Base-by-base conservation (phyloP, 2,888 invertebrate species). In the Strigamia maritima region DNA sequence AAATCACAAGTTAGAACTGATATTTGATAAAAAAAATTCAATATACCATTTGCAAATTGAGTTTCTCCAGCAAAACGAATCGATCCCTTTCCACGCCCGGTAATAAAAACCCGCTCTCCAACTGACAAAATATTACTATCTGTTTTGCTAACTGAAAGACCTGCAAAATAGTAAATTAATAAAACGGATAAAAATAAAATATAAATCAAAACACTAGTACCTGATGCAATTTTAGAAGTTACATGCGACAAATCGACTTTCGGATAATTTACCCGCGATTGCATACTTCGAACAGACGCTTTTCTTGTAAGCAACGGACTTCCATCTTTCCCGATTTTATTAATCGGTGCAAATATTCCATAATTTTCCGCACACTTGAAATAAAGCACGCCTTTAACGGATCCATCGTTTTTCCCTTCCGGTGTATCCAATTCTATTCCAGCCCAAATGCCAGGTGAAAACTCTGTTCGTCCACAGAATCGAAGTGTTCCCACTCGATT, bases 371-470 rank as follows among this genome's bases (percentile, higher is more conserved):
- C 83, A 82, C 88, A 88, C 65, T 84, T 85, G 81, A 85, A 85
- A 82, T 85, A 85, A 49, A 84, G 84, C 40, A 88, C 85, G 44
- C 87, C 87, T 75, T 86, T 85, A 40, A 88, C 85, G 76, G 86
- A 86, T 19, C 88, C 88, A 83, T 88, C 87, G 83, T 88, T 87
- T 82, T 87, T 88, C 10, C 88, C 88, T 19, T 86, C 84, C 2
- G 86, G 84, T 70, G 87, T 86, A 81, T 88, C 87, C 38, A 88
- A 83, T 81, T 88, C 88, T 75, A 88, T 86, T 26, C 88, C 88
- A 19, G 87, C 88, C 88, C 88, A 88, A 22, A 88, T 83, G n/a
- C 88, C 88, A 49, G 84, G 82, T 6, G 88, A 86, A 84, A 88
- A 88, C 81, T 87, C 86, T 79, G 87, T 86, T 24, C 86, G 85